phyloP scores from a whole-genome alignment of 2,888 invertebrate species.

The Drosophila affinis region DNA sequence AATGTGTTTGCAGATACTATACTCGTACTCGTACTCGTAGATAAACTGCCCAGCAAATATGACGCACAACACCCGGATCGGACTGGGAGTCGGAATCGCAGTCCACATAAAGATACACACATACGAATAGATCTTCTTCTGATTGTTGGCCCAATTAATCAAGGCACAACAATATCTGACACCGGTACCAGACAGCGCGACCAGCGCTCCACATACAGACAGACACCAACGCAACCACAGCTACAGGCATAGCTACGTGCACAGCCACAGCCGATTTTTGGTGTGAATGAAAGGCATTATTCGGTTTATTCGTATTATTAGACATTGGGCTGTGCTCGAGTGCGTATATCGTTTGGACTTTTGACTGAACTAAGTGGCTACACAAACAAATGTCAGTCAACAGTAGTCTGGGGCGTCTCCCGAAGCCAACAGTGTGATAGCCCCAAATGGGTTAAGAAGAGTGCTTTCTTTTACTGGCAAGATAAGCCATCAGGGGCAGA shows the following conservation, averaged over 20 bases:
- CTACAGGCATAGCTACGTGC: too few species aligned
- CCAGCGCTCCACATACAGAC: constrained; percentile 7
- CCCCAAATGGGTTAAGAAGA: constrained; percentile 1
- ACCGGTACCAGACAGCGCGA: constrained; percentile 47
- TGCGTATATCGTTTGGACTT: constrained; percentile 41
- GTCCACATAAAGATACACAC: constrained; percentile 4
- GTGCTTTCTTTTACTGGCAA: not conserved
- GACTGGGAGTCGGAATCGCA: not conserved
- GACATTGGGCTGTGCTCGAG: constrained; percentile 32
- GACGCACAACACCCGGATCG: constrained; percentile 54
- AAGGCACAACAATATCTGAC: constrained; percentile 44
- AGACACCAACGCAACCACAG: not conserved
- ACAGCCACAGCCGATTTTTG: constrained; percentile 22
- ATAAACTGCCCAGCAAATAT: constrained; percentile 48
- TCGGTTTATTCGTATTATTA: constrained; percentile 10
- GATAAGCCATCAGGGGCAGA: not conserved
- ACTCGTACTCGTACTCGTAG: constrained; percentile 6
- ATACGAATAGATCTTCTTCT: constrained; percentile 7
- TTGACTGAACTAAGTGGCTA: constrained; percentile 34
- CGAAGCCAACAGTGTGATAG: constrained; percentile 9
- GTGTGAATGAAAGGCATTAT: constrained; percentile 49
- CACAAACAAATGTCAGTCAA: constrained; percentile 27
- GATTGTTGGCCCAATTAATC: constrained; percentile 68
- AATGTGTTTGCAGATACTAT: constrained; percentile 1
- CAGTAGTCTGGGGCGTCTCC: constrained; percentile 20